Evolutionary conservation across 2,113 vertebrate species (phyloP).

Genomic region (Melanerpes formicivorus): DNA sequence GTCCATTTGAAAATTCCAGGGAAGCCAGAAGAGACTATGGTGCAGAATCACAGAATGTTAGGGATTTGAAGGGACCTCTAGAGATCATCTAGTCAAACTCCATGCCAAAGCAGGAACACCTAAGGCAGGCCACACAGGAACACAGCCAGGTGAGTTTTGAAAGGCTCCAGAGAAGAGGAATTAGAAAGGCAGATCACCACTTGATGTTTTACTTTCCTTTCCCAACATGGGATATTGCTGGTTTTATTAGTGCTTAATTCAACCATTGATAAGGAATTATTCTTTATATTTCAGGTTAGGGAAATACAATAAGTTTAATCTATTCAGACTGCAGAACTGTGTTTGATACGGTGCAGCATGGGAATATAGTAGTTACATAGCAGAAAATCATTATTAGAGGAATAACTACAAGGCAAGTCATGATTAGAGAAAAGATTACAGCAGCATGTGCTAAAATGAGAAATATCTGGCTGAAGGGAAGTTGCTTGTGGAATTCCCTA

Average conservation of each 20-base stretch:
- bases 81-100: too few relatives aligned
- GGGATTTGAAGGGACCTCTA: too few relatives aligned
- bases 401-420: conserved; percentile 25
- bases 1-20: not conserved
- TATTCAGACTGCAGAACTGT: not conserved
- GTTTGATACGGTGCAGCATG: not conserved
- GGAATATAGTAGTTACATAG: conserved; percentile 13
- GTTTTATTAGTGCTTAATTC: conserved; percentile 15
- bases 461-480: conserved; percentile 34
- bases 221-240: not conserved
- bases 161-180: not conserved
- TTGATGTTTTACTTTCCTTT: not conserved
- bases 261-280: not conserved
- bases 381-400: conserved; percentile 13
- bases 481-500: conserved; percentile 23
- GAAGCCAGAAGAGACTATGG: not conserved
- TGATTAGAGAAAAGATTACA: conserved; percentile 36
- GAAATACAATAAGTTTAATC: not conserved
- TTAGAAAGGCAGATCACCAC: not conserved
- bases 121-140: too few relatives aligned
- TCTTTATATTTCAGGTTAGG: not conserved
- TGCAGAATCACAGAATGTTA: too few relatives aligned
- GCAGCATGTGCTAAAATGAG: not conserved
- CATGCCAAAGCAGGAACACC: too few relatives aligned
- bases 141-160: too few relatives aligned